phyloP scores from a whole-genome alignment of 2,888 invertebrate genomes.

The Subacronicta megacephala region DNA sequence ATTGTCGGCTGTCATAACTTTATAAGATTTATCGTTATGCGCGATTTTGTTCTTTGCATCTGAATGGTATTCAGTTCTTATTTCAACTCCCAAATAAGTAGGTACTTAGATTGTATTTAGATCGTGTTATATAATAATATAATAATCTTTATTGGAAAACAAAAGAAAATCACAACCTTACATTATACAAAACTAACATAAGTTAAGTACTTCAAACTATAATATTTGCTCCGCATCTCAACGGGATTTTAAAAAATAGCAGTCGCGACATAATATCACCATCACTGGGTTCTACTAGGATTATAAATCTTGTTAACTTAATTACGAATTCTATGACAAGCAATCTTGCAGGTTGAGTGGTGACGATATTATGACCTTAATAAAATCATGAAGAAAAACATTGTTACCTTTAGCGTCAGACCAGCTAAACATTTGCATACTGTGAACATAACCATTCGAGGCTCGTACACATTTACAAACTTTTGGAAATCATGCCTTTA shows the following conservation, averaged over 20 bases:
- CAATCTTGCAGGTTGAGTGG: conserved; percentile 16
- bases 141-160: no score
- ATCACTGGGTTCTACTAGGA: no score
- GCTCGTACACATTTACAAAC: conserved; percentile 53
- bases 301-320: conserved; percentile 5
- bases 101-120: no score
- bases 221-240: not conserved
- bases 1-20: conserved; percentile 17
- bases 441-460: conserved; percentile 43
- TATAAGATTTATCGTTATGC: conserved; percentile 9
- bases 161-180: no score
- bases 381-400: conserved; percentile 47
- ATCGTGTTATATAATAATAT: no score
- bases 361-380: conserved; percentile 22
- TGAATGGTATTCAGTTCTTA: not conserved
- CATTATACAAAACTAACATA: no score
- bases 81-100: not conserved
- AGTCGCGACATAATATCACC: no score
- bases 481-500: conserved; percentile 63
- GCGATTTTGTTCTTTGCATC: not conserved
- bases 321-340: conserved; percentile 10
- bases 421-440: conserved; percentile 39
- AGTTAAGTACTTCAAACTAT: no score
- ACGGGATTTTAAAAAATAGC: not conserved
- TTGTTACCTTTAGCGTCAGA: conserved; percentile 44